These are phyloP conservation scores for Ptychoptera albimana DNA, from an alignment of 2,888 invertebrate genomes.

Conservation along the genomic window DNA sequence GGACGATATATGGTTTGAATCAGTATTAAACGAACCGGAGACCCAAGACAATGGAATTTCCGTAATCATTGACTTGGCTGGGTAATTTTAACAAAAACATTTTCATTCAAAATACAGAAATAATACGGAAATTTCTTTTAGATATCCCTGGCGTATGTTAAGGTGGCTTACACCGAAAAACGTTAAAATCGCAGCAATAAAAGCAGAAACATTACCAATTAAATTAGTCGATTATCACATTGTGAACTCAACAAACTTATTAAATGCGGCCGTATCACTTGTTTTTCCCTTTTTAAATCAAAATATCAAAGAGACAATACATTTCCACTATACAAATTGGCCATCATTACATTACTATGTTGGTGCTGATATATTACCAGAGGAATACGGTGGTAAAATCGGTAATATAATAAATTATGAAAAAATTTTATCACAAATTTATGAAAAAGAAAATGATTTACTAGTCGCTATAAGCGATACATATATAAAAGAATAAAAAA, in stretches of 20 bases:
- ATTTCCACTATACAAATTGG: slow-evolving; percentile 5
- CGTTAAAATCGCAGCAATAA: slow-evolving; percentile 5
- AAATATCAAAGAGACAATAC: slow-evolving; percentile 5
- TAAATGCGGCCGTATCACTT: slow-evolving; percentile 4
- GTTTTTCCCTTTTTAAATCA: slow-evolving; percentile 6
- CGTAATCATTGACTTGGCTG: slow-evolving; percentile 23
- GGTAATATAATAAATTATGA: background rate
- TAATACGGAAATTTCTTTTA: background rate
- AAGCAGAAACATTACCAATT: slow-evolving; percentile 5
- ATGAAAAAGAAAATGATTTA: no score
- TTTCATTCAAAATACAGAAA: background rate
- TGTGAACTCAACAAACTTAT: slow-evolving; percentile 5
- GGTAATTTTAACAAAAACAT: slow-evolving; percentile 9
- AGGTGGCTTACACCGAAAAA: slow-evolving; percentile 6
- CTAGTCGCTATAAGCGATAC: no score
- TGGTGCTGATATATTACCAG: slow-evolving; percentile 2
- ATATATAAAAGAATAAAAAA: no score
- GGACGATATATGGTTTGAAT: slow-evolving; percentile 27
- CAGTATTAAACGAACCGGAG: slow-evolving; percentile 20
- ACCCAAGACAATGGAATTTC: slow-evolving; percentile 24
- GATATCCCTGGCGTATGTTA: slow-evolving; percentile 7
- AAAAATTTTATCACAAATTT: no score
- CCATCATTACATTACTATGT: slow-evolving; percentile 4
- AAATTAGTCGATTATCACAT: slow-evolving; percentile 5
- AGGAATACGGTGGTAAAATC: slow-evolving; percentile 3